A percentile compares a stretch with the other conserved stretches of the same genome.
These are phyloP conservation scores for Apogon hyalosoma DNA, from an alignment of 2,797 vertebrate genomes.

Conservation along the genomic window DNA sequence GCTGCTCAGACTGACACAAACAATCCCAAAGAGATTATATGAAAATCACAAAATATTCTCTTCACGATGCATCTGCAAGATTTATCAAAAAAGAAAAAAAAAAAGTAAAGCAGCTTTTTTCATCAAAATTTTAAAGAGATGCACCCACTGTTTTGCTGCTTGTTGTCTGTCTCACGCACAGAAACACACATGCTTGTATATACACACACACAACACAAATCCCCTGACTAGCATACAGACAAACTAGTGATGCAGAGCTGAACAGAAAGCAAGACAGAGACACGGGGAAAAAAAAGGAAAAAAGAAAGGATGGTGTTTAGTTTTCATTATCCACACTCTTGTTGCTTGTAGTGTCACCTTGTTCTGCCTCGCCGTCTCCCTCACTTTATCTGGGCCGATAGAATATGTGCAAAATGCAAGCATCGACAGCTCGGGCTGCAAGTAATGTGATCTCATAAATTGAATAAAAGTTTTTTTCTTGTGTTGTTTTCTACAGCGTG, in stretches of 20 bases:
- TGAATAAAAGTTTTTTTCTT: slow-evolving; percentile 42
- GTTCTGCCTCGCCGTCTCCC: slow-evolving; percentile 38
- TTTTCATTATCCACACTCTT: slow-evolving; percentile 73
- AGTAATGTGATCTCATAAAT: slow-evolving; percentile 53
- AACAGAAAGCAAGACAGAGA: slow-evolving; percentile 57
- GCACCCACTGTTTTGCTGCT: slow-evolving; percentile 41
- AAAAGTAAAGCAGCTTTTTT: slow-evolving; percentile 33
- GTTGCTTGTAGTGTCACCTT: slow-evolving; percentile 72
- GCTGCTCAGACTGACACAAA: slow-evolving; percentile 15
- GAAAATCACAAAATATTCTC: slow-evolving; percentile 49
- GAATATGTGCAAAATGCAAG: slow-evolving; percentile 44
- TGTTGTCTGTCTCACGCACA: background rate
- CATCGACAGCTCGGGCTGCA: slow-evolving; percentile 25
- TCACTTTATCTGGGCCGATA: slow-evolving; percentile 42
- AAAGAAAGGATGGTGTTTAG: slow-evolving; percentile 63
- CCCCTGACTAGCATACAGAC: slow-evolving; percentile 59
- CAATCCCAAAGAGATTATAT: slow-evolving; percentile 47
- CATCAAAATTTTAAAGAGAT: slow-evolving; percentile 49
- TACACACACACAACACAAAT: slow-evolving; percentile 36
- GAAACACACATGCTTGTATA: background rate
- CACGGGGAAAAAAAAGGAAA: background rate
- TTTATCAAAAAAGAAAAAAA: slow-evolving; percentile 29
- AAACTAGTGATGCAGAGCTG: slow-evolving; percentile 53
- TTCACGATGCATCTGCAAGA: slow-evolving; percentile 30
- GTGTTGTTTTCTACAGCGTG: slow-evolving; percentile 29